Conservation (phyloP, 1,140 invertebrate species). For the Cyclina sinensis region DNA sequence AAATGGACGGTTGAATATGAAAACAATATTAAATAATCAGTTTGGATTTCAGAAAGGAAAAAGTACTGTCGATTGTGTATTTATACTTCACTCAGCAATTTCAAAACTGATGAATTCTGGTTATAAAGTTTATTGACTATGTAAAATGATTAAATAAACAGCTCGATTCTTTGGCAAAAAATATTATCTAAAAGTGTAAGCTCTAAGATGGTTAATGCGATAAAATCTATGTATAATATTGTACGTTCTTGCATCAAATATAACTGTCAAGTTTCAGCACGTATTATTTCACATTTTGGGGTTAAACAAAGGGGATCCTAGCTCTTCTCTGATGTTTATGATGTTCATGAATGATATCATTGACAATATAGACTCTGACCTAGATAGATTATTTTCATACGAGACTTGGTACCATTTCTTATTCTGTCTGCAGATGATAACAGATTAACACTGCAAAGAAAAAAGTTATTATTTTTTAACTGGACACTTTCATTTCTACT, state of each 20-base stretch:
- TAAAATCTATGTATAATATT: slow-evolving; percentile 23
- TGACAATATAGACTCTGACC: slow-evolving; percentile 19
- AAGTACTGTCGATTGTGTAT: too few relatives aligned
- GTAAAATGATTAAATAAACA: slow-evolving; percentile 27
- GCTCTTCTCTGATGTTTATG: slow-evolving; percentile 24
- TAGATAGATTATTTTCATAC: slow-evolving; percentile 15
- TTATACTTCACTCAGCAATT: slow-evolving; percentile 27
- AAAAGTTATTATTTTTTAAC: slow-evolving; percentile 15
- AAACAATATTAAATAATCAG: too few relatives aligned
- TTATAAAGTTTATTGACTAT: slow-evolving; percentile 32
- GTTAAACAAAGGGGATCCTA: slow-evolving; percentile 44
- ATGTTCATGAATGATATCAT: slow-evolving; percentile 41
- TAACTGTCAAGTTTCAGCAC: not conserved
- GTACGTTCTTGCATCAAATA: not conserved
- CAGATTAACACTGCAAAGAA: slow-evolving; percentile 19
- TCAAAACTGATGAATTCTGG: not conserved
- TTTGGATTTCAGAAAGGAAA: too few relatives aligned
- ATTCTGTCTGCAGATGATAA: slow-evolving; percentile 1
- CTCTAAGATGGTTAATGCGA: slow-evolving; percentile 7
- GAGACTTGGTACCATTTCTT: slow-evolving; percentile 16
- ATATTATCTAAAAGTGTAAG: slow-evolving; percentile 1
- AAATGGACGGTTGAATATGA: slow-evolving; percentile 10
- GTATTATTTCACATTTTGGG: not conserved
- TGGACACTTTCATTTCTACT: slow-evolving; percentile 2
- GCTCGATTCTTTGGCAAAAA: slow-evolving; percentile 14